These are phyloP conservation scores for Pocota personata DNA, from an alignment of 2,888 invertebrate genomes.

Conservation along the genomic window DNA sequence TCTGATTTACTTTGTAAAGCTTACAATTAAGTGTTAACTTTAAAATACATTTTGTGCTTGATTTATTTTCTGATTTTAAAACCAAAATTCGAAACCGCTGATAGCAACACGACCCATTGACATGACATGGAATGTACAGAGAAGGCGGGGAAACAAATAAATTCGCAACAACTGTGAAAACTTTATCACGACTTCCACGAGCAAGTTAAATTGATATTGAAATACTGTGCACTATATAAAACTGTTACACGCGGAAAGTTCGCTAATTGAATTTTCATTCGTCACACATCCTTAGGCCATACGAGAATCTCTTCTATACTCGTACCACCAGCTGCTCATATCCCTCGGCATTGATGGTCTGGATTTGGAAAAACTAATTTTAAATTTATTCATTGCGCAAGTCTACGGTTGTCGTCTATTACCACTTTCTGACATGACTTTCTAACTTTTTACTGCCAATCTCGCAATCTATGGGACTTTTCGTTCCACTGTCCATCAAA, in stretches of 20 bases:
- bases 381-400: conserved; percentile 46
- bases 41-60: no score
- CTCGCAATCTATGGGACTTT: neutral
- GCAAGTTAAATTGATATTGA: neutral
- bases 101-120: no score
- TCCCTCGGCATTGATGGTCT: conserved; percentile 5
- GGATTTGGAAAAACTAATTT: conserved; percentile 38
- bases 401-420: conserved; percentile 1
- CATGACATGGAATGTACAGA: no score
- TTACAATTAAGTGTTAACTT: no score
- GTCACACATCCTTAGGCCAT: neutral
- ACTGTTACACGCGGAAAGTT: neutral
- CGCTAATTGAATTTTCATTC: conserved; percentile 16
- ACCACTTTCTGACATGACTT: conserved; percentile 1
- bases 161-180: neutral
- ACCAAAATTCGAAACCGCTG: no score
- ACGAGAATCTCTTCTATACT: neutral
- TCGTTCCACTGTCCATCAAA: conserved; percentile 8
- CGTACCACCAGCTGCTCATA: neutral
- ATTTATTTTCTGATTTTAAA: no score
- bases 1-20: no score
- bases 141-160: no score
- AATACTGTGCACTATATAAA: neutral
- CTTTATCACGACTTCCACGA: neutral
- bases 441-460: neutral